Evolutionary conservation across 1,140 invertebrate genomes (phyloP), one percentile per base, ranked within the genome.

Genomic region (Diploscapter pachys): DNA sequence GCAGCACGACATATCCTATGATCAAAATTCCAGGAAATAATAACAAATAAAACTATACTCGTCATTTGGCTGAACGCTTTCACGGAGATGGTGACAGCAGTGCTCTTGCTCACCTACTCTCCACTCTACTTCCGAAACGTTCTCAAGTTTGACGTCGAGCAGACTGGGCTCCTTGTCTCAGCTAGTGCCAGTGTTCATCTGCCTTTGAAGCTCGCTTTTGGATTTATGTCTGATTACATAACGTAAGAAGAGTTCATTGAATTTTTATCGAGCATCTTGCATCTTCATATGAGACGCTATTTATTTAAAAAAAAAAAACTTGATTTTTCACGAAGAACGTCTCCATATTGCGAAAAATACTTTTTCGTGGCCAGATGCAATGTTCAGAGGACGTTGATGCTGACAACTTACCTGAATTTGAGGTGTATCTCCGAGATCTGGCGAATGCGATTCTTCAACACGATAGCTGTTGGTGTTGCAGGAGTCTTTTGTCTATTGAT

Each of bases 51-150:
- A 9, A 31, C 51, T 8, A 65, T 65, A 13, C 31, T 68, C n/a
- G 66, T 68, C 13, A 63, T 64, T 51, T 74, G 73, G 73, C 59
- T 65, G 5, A 74, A 74, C 56, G 73, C 73, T 6, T 69, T 74
- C n/a, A 65, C 57, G 50, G 73, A 74, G 11, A 5, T 74, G 50
- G 62, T 67, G 4, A 66, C 64, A 64, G 55, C 64, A 31, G 63
- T 63, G 9, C 64, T 74, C 50, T 54, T 74, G 2, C 55, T 74
- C 48, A 74, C 73, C 2, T 74, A 74, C 48, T 67, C 73, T 4
- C 73, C 73, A 13, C 68, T 74, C 4, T 74, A 74, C 53, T 74
- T 74, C 9, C 13, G 70, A 52, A 62, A 53, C 49, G 73, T 74
- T 62, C 56, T 74, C 52, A 51, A 68, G 11, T 68, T 55, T 31